These are phyloP conservation scores for Drosophila murphyi DNA, from an alignment of 1,140 invertebrate species.

Conservation along the genomic window DNA sequence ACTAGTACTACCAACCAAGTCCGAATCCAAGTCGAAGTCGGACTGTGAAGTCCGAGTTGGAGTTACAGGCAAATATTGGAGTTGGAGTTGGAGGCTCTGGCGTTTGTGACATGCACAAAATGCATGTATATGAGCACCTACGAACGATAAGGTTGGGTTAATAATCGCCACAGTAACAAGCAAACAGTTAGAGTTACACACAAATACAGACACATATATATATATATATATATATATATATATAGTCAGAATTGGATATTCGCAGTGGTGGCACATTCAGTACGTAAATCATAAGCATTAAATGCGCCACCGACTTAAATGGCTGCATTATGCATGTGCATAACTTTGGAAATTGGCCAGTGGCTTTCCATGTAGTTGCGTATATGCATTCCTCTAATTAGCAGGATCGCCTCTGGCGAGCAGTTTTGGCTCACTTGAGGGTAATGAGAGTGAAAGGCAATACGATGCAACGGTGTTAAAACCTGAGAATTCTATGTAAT, in stretches of 20 bases:
- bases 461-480: not conserved
- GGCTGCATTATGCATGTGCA: conserved; percentile 74
- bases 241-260: conserved; percentile 47
- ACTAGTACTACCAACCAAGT: conserved; percentile 24
- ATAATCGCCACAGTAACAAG: conserved; percentile 63
- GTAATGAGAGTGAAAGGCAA: conserved; percentile 77
- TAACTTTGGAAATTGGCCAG: conserved; percentile 59
- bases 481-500: not conserved
- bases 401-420: conserved; percentile 49
- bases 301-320: conserved; percentile 45
- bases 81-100: conserved; percentile 41
- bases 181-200: conserved; percentile 22
- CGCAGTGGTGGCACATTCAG: conserved; percentile 31
- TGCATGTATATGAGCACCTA: conserved; percentile 82
- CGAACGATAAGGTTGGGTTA: conserved; percentile 70
- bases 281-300: conserved; percentile 79
- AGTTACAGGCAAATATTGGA: conserved; percentile 21
- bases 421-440: conserved; percentile 36
- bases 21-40: conserved; percentile 29
- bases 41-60: conserved; percentile 26
- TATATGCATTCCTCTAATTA: conserved; percentile 75
- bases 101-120: conserved; percentile 80
- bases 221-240: conserved; percentile 2
- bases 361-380: conserved; percentile 43
- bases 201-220: too few species aligned